A percentile compares a stretch with the other conserved stretches of the same genome.
phyloP scores from a whole-genome alignment of 2,113 vertebrate genomes.

The Ornithorhynchus anatinus region DNA sequence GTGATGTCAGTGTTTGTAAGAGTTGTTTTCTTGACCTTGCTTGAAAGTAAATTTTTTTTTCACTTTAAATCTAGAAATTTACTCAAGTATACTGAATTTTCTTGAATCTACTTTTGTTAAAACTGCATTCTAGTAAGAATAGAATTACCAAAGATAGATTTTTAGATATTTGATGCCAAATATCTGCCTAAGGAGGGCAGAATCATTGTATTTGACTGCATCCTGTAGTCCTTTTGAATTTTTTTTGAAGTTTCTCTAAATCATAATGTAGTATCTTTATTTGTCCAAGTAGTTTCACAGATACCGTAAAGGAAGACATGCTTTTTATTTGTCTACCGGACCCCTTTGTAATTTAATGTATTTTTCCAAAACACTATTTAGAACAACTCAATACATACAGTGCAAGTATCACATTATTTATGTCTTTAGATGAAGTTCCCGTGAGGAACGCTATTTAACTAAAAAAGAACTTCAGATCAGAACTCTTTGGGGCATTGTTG shows the following conservation, averaged over 20 bases:
- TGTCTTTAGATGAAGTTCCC: no score
- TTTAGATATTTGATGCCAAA: conserved; percentile 43
- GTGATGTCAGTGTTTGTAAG: conserved; percentile 68
- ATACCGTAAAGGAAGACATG: no score
- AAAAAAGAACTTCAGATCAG: no score
- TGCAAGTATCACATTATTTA: no score
- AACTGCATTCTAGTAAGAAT: conserved; percentile 41
- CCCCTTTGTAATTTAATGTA: not conserved
- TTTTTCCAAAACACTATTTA: no score
- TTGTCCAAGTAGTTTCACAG: no score
- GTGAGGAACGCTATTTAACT: no score
- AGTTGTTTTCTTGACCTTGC: conserved; percentile 69
- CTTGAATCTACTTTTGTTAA: conserved; percentile 37
- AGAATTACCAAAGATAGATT: conserved; percentile 2
- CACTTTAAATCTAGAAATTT: conserved; percentile 71
- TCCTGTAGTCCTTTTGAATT: not conserved
- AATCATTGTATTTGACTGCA: conserved; percentile 4
- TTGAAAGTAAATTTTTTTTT: conserved; percentile 66
- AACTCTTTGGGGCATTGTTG: no score
- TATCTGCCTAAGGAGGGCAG: conserved; percentile 15
- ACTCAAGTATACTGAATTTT: conserved; percentile 58
- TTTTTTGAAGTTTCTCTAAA: not conserved
- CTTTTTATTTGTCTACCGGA: not conserved
- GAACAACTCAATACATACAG: no score
- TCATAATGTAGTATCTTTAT: no score